phyloP scores from a whole-genome alignment of 2,888 invertebrate genomes.

The Parnassius smintheus region DNA sequence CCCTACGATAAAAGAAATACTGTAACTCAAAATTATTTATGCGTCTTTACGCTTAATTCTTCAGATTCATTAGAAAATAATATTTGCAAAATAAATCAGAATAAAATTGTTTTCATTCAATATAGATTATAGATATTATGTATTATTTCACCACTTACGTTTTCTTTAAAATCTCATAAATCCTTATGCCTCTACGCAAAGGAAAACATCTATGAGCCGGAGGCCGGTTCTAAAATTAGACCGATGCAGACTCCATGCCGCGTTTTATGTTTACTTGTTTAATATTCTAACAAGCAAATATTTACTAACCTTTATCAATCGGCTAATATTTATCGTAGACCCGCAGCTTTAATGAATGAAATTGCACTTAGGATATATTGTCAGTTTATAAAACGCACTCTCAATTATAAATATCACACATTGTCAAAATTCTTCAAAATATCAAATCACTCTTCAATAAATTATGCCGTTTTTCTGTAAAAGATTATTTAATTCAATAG shows the following conservation, averaged over 20 bases:
- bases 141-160: neutral
- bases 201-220: slow-evolving; percentile 19
- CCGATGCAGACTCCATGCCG: slow-evolving; percentile 18
- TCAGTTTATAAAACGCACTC: slow-evolving; percentile 15
- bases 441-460: no score
- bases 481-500: no score
- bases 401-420: neutral
- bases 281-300: slow-evolving; percentile 4
- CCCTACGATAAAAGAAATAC: no score
- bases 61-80: no score
- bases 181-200: no score
- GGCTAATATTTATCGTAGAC: slow-evolving; percentile 4
- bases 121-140: no score
- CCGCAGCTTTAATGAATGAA: neutral
- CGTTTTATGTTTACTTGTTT: slow-evolving; percentile 17
- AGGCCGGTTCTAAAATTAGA: slow-evolving; percentile 28
- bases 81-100: no score
- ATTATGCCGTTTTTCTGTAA: no score
- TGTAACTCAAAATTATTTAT: no score
- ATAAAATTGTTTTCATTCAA: no score
- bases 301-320: slow-evolving; percentile 12
- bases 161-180: neutral
- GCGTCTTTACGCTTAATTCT: no score
- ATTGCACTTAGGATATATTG: slow-evolving; percentile 1
- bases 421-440: no score